Conservation (phyloP, 2,888 invertebrate genomes). For the Stenolophus ochropezus region DNA sequence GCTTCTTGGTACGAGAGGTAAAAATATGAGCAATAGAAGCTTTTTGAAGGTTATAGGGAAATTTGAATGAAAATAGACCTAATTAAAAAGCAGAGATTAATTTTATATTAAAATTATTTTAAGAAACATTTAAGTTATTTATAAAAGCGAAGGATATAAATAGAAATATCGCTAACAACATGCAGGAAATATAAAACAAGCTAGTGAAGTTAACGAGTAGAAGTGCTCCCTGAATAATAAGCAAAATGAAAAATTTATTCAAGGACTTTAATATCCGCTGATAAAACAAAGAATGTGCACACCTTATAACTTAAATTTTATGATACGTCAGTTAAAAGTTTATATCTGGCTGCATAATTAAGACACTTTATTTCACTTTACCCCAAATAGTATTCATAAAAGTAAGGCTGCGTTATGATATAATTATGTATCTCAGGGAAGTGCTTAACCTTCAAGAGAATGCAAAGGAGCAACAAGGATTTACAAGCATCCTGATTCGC, state of each 20-base stretch:
- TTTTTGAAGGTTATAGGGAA: neutral
- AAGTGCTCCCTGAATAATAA: neutral
- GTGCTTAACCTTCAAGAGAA: neutral
- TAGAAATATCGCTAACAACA: neutral
- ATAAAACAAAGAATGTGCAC: constrained; percentile 26
- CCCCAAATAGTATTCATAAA: constrained; percentile 42
- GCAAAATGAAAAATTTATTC: constrained; percentile 8
- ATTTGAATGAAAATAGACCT: neutral
- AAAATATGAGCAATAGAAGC: no score
- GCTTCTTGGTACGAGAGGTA: no score
- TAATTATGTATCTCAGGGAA: constrained; percentile 18
- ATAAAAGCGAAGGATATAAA: neutral
- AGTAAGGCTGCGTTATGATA: constrained; percentile 25
- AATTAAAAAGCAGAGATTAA: neutral
- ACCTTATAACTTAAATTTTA: constrained; percentile 44
- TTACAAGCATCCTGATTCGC: neutral
- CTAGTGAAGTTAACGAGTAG: neutral
- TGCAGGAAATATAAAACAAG: constrained; percentile 4
- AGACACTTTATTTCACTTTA: constrained; percentile 47
- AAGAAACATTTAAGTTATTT: neutral
- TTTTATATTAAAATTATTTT: neutral
- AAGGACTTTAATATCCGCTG: constrained; percentile 9
- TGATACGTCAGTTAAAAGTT: constrained; percentile 36
- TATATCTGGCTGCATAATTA: constrained; percentile 37
- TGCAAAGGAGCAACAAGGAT: neutral